These are phyloP conservation scores for Rhinichthys klamathensis DNA, from an alignment of 2,113 vertebrate genomes.

Conservation along the genomic window DNA sequence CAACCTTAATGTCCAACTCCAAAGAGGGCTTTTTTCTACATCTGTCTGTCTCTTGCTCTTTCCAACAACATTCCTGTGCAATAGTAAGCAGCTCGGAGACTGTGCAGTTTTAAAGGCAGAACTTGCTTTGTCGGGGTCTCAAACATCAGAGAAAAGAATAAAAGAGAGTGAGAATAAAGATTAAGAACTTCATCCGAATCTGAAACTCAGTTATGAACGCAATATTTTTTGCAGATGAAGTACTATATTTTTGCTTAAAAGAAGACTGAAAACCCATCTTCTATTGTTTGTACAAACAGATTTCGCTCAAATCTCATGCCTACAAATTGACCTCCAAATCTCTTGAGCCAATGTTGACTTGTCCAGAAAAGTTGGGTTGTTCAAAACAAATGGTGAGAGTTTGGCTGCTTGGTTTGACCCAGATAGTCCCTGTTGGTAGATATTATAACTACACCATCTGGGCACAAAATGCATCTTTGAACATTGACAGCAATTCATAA, in stretches of 20 bases:
- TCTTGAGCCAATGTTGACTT: neutral
- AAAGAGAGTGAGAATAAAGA: neutral
- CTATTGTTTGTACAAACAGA: neutral
- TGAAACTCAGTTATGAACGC: neutral
- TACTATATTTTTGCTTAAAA: no score
- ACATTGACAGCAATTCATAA: neutral
- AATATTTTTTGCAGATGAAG: neutral
- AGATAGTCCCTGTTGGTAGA: neutral
- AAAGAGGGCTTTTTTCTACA: constrained; percentile 65
- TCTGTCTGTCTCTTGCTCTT: constrained; percentile 58
- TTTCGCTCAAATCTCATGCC: neutral
- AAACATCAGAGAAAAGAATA: neutral
- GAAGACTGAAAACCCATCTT: neutral
- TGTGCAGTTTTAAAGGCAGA: neutral
- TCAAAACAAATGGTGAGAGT: neutral
- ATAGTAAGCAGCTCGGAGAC: neutral
- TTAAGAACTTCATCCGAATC: neutral
- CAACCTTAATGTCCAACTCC: constrained; percentile 76
- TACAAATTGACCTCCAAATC: no score
- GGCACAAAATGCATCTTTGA: neutral
- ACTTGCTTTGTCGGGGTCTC: no score
- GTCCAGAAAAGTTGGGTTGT: neutral
- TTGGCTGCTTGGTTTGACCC: neutral
- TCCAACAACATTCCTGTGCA: constrained; percentile 62
- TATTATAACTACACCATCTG: neutral